Evolutionary conservation across 2,797 vertebrate genomes (phyloP).

Genomic region (Alfaro cultratus): DNA sequence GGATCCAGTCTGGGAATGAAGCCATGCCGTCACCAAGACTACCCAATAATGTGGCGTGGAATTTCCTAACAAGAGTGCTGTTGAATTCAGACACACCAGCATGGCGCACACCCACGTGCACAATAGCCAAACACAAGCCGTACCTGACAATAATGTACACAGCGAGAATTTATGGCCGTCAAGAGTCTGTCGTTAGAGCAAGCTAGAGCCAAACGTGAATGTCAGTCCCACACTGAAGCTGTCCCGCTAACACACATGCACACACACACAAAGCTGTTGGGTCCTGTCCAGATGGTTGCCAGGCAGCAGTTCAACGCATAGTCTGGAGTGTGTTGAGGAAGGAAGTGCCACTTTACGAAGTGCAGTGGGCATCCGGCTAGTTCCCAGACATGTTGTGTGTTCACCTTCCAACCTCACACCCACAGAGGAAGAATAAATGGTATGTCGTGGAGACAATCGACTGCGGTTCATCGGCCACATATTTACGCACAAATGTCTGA

Average conservation of each 20-base stretch:
- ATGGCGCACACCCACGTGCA: conserved; percentile 47
- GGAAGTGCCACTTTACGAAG: conserved; percentile 79
- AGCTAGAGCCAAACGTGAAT: conserved; percentile 49
- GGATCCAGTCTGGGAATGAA: conserved; percentile 77
- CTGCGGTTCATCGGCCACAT: neutral
- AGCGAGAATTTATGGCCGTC: conserved; percentile 48
- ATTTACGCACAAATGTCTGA: neutral
- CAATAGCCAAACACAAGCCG: conserved; percentile 34
- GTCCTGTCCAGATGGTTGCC: conserved; percentile 76
- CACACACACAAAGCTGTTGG: conserved; percentile 68
- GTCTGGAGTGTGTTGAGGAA: conserved; percentile 80
- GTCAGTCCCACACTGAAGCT: conserved; percentile 52
- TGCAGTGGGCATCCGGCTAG: conserved; percentile 69
- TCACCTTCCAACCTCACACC: conserved; percentile 63
- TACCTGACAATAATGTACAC: conserved; percentile 58
- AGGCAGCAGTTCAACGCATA: conserved; percentile 73
- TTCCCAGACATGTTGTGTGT: conserved; percentile 60
- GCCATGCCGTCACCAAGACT: conserved; percentile 77
- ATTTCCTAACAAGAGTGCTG: conserved; percentile 77
- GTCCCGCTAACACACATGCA: conserved; percentile 32
- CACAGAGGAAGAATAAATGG: conserved; percentile 42
- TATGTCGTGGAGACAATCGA: conserved; percentile 15
- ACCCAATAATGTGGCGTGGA: conserved; percentile 79
- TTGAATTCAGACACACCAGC: conserved; percentile 59
- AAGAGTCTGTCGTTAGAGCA: conserved; percentile 51